Conservation (phyloP, 2,888 invertebrate species). For the Andrena minutula region DNA sequence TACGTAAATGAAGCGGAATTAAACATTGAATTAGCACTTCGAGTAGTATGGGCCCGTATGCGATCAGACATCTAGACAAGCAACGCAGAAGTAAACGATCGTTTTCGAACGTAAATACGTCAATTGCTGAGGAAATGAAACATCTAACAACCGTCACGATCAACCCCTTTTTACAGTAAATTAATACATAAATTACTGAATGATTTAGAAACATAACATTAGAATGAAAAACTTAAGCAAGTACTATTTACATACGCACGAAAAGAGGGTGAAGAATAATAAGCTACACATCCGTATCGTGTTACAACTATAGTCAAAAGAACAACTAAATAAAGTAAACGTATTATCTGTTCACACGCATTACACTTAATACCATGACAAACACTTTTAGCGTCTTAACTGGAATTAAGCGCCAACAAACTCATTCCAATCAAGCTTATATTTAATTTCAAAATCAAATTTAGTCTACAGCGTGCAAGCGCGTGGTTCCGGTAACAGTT, state of each 20-base stretch:
- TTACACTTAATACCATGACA: neutral
- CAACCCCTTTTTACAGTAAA: neutral
- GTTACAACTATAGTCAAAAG: neutral
- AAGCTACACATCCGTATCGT: neutral
- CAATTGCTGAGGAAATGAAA: no score
- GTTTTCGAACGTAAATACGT: no score
- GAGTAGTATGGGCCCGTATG: constrained; percentile 10
- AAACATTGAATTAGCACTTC: neutral
- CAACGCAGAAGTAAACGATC: neutral
- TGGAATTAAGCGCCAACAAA: no score
- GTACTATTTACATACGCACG: neutral
- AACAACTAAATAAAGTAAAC: neutral
- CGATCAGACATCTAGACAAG: neutral
- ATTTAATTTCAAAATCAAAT: neutral
- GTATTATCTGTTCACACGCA: neutral
- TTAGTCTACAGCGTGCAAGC: neutral
- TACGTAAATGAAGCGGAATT: neutral
- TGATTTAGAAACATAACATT: neutral
- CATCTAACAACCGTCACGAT: neutral
- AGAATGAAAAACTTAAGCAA: neutral
- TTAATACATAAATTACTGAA: neutral
- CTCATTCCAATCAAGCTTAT: no score
- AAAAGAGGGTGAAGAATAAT: neutral
- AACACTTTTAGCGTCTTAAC: neutral
- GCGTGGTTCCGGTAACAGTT: constrained; percentile 38